Evolutionary conservation across 2,888 invertebrate species (phyloP).

Genomic region (Dicyrtoma fusca): DNA sequence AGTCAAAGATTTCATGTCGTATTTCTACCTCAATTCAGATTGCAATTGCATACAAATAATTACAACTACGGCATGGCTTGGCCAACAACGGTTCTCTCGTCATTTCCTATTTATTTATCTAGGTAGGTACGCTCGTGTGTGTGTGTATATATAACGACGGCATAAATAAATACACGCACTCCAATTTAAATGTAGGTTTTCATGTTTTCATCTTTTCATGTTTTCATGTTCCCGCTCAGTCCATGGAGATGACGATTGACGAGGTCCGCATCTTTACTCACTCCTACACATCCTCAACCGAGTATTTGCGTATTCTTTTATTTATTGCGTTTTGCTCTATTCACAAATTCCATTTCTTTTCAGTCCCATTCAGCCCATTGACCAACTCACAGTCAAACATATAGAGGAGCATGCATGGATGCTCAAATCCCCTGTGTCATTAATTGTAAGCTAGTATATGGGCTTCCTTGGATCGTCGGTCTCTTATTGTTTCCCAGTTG

Average conservation of each 20-base stretch:
- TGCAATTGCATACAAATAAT: too few relatives aligned
- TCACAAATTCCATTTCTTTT: neutral
- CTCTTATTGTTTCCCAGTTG: slow-evolving; percentile 3
- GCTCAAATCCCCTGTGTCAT: slow-evolving; percentile 2
- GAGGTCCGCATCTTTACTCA: too few relatives aligned
- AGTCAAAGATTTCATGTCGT: neutral
- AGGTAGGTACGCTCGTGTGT: neutral
- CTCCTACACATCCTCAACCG: too few relatives aligned
- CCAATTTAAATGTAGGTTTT: slow-evolving; percentile 26
- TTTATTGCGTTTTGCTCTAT: neutral
- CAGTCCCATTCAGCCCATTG: slow-evolving; percentile 22
- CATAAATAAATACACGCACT: neutral
- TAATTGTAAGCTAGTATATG: slow-evolving; percentile 8
- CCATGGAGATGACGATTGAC: too few relatives aligned
- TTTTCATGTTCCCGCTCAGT: neutral
- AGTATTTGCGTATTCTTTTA: too few relatives aligned
- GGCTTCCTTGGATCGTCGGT: slow-evolving; percentile 2
- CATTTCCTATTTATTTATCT: neutral
- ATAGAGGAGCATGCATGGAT: neutral
- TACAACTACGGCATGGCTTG: too few relatives aligned
- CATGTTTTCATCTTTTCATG: slow-evolving; percentile 10
- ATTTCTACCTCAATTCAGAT: too few relatives aligned
- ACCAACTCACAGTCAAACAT: slow-evolving; percentile 13
- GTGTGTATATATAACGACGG: neutral
- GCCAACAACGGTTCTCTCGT: too few relatives aligned